Evolutionary conservation across 2,888 invertebrate genomes (phyloP), one percentile per base, ranked within the genome.

Genomic region (Brenthis hecate): DNA sequence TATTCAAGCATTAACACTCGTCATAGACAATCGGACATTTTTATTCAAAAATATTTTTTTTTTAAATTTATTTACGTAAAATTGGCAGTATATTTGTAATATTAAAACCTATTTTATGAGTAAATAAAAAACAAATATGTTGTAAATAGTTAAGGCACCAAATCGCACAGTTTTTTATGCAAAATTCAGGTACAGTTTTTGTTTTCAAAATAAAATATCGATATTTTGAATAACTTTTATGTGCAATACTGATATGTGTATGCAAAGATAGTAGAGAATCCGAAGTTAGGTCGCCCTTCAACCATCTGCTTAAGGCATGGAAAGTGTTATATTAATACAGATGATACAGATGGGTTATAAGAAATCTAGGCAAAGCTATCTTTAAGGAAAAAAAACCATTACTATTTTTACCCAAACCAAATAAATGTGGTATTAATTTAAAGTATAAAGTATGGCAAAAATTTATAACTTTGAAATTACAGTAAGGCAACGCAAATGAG

Each of bases 101-200:
- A 58, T 16, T 32, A 43, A 43, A 11, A 43, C 36, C 36, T 43
- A 43, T 43, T 43, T 19, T 43, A 43, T 43, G 36, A 23, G 54
- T 32, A 50, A 51, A 51, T 32, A 51, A 51, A 61, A 28, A 28
- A 16, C n/a, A n/a, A 32, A 51, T 28, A 32, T 19, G 23, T 6
- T 61, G 51, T 51, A 51, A 51, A 61, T 61, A 61, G 23, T 32
- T 54, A 62, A 62, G 62, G 62, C 62, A 62, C 51, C 32, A 53
- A n/a, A 61, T 51, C 36, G 53, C 62, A 53, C 3, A 28, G 28
- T 28, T 36, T 19, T 43, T 43, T 51, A 23, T 8, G 28, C 3
- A 51, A 51, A 36, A 32, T 16, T 62, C 53, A 54, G 16, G 43
- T 43, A 62, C 62, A 53, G 28, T 16, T 53, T 53, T 23, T 19